Evolutionary conservation across 2,797 vertebrate genomes (phyloP), one percentile per base, ranked within the genome.

Genomic region (Sebastes melanostomus): DNA sequence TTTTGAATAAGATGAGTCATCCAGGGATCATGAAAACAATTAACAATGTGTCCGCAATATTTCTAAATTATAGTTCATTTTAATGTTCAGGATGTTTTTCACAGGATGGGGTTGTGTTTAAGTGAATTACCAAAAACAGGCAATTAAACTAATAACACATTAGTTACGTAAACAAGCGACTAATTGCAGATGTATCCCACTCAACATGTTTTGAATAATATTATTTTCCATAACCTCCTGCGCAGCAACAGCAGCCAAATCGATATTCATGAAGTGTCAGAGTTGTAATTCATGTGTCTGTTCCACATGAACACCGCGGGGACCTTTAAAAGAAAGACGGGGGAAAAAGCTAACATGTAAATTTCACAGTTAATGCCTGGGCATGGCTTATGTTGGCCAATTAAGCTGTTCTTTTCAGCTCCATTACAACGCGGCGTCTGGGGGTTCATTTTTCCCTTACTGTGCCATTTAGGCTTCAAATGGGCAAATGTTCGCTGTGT

Each of bases 321-420:
- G 86, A 88, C 72, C 78, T 82, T 75, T 82, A 83, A 91, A 91
- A 88, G 70, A 77, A 89, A 80, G 63, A 85, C 29, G 32, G 27
- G 69, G 46, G 61, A 80, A 73, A 50, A 91, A 92, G 16, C 62
- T 12, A 85, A 75, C 61, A 56, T 80, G 87, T 89, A 91, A 85
- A 80, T 91, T 90, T 86, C 70, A 80, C 65, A 80, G 89, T 84
- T 89, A 88, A 92, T 88, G 86, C 20, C 63, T 83, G 61, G 83
- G 61, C 78, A 14, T 83, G 81, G 84, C 66, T 87, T 82, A 85
- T 65, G 76, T 65, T 88, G 52, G 30, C 59, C 80, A 93, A 81
- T 92, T 91, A 91, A 82, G 92, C 86, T 16, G 89, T 88, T 84
- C 84, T 87, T 91, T 91, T 89, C 69, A 84, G 92, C 84, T 87